These are phyloP conservation scores for Graptemys geographica DNA, from an alignment of 2,797 vertebrate genomes.

Conservation along the genomic window DNA sequence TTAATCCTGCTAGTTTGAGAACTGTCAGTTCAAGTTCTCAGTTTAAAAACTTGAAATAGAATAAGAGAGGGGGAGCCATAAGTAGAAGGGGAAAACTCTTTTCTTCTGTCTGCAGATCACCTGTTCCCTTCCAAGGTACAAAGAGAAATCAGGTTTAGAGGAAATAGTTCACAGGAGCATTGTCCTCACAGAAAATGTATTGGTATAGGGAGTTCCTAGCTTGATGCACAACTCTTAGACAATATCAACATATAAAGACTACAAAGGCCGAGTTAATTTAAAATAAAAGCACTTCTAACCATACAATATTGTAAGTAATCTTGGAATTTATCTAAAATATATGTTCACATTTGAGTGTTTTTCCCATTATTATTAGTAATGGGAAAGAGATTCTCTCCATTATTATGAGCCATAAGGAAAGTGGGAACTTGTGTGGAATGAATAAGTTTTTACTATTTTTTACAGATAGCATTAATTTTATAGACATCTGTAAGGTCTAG, in stretches of 20 bases:
- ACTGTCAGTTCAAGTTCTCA: neutral
- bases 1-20: neutral
- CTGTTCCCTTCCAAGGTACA: neutral
- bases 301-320: neutral
- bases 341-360: neutral
- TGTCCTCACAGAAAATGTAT: neutral
- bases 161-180: neutral
- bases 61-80: neutral
- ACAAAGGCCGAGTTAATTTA: neutral
- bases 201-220: fast-evolving
- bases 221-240: neutral
- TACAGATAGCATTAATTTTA: neutral
- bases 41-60: neutral
- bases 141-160: neutral
- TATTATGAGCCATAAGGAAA: neutral
- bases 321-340: neutral
- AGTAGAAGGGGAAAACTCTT: neutral
- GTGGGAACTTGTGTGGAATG: neutral
- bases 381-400: neutral
- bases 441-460: neutral
- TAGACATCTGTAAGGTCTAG: neutral
- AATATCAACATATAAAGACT: neutral
- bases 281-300: neutral
- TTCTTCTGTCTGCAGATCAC: neutral
- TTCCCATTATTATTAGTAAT: neutral